Evolutionary conservation across 2,797 vertebrate species (phyloP).

Genomic region (Clarias pachynema): DNA sequence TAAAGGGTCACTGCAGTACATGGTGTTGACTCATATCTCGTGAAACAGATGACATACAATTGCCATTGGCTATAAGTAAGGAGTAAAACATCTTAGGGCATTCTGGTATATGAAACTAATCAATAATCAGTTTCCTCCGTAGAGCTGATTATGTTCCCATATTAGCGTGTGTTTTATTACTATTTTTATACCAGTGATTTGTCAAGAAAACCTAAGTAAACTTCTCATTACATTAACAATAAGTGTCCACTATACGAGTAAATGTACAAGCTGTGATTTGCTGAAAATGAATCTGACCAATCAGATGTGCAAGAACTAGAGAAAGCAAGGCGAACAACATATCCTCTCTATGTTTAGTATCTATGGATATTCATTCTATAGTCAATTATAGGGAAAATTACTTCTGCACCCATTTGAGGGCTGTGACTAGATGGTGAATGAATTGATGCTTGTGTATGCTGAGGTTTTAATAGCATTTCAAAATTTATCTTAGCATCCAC

Average conservation of each 20-base stretch:
- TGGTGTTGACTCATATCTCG: not conserved
- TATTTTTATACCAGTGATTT: too few relatives aligned
- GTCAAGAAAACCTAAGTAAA: not conserved
- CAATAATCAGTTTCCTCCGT: not conserved
- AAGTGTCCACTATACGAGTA: too few relatives aligned
- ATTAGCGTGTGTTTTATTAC: too few relatives aligned
- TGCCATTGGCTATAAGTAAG: not conserved
- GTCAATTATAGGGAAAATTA: not conserved
- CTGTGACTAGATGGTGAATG: not conserved
- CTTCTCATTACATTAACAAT: not conserved
- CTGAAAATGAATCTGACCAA: not conserved
- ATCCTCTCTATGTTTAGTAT: not conserved
- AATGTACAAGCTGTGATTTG: not conserved
- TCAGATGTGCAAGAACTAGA: not conserved
- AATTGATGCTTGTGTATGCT: not conserved
- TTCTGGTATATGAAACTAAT: not conserved
- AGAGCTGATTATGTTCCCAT: not conserved
- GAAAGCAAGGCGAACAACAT: too few relatives aligned
- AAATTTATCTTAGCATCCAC: not conserved
- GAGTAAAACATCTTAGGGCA: not conserved
- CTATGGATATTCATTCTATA: not conserved
- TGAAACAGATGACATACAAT: not conserved
- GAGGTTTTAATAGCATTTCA: not conserved
- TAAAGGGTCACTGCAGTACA: slow-evolving; percentile 13
- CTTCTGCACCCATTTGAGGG: not conserved